Evolutionary conservation across 2,113 vertebrate species (phyloP).

Genomic region (Numenius arquata): DNA sequence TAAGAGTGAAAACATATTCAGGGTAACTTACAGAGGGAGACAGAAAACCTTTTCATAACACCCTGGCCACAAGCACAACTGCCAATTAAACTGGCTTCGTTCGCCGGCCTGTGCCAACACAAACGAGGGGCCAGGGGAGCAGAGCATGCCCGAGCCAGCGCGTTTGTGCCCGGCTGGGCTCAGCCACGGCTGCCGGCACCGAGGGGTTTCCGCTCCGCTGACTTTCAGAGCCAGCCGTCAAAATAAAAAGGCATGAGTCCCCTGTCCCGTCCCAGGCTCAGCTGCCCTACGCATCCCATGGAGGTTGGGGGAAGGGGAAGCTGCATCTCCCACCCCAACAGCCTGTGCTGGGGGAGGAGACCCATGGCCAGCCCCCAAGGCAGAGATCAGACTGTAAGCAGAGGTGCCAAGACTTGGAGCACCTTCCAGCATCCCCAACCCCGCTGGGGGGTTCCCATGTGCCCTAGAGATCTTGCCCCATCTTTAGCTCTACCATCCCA

Average conservation of each 20-base stretch:
- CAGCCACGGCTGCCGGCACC: background rate
- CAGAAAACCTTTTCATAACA: conserved; percentile 79
- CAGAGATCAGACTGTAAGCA: background rate
- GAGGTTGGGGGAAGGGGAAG: background rate
- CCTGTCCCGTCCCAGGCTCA: fast-evolving
- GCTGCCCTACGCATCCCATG: fast-evolving
- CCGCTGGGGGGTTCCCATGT: fast-evolving
- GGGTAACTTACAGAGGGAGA: conserved; percentile 57
- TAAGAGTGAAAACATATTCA: conserved; percentile 70
- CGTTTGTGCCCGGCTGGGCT: background rate
- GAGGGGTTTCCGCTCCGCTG: background rate
- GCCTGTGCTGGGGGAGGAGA: background rate
- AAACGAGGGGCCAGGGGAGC: conserved; percentile 61
- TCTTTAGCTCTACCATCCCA: background rate
- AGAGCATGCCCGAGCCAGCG: fast-evolving
- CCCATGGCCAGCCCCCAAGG: background rate
- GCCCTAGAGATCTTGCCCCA: background rate
- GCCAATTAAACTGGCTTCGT: conserved; percentile 46
- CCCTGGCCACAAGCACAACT: conserved; percentile 65
- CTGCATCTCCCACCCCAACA: no score
- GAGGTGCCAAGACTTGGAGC: background rate
- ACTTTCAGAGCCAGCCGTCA: background rate
- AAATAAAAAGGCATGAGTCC: background rate
- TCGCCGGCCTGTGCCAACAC: conserved; percentile 65
- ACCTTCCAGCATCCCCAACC: background rate